These are phyloP conservation scores for Rhogogaster chlorosoma DNA, from an alignment of 2,888 invertebrate genomes.

Conservation along the genomic window DNA sequence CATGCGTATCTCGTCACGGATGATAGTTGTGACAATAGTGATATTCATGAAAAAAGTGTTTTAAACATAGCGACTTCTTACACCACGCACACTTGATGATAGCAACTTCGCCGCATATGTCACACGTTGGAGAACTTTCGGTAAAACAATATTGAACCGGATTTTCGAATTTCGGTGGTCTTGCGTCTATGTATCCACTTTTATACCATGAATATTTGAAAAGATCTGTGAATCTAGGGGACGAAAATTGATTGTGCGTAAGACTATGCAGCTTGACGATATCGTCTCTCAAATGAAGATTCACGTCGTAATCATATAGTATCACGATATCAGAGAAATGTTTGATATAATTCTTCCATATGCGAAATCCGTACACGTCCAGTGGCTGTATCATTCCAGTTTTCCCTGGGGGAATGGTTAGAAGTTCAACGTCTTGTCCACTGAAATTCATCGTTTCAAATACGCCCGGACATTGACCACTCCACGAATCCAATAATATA, in stretches of 20 bases:
- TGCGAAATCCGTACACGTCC: too few relatives aligned
- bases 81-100: not conserved
- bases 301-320: too few relatives aligned
- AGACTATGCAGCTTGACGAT: too few relatives aligned
- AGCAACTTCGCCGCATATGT: too few relatives aligned
- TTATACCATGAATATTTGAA: not conserved
- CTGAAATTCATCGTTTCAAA: not conserved
- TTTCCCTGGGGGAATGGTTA: not conserved
- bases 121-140: too few relatives aligned
- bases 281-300: too few relatives aligned
- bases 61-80: not conserved
- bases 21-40: not conserved
- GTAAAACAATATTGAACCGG: not conserved
- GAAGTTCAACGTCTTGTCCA: not conserved
- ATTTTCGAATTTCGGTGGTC: not conserved
- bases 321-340: too few relatives aligned
- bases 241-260: too few relatives aligned
- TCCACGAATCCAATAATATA: slow-evolving; percentile 2
- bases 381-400: not conserved
- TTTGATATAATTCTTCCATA: too few relatives aligned
- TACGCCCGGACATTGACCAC: not conserved
- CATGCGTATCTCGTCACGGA: not conserved
- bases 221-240: too few relatives aligned
- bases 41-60: not conserved
- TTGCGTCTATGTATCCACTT: not conserved